Conservation (phyloP, 2,888 invertebrate species). For the Agrotis ipsilon region DNA sequence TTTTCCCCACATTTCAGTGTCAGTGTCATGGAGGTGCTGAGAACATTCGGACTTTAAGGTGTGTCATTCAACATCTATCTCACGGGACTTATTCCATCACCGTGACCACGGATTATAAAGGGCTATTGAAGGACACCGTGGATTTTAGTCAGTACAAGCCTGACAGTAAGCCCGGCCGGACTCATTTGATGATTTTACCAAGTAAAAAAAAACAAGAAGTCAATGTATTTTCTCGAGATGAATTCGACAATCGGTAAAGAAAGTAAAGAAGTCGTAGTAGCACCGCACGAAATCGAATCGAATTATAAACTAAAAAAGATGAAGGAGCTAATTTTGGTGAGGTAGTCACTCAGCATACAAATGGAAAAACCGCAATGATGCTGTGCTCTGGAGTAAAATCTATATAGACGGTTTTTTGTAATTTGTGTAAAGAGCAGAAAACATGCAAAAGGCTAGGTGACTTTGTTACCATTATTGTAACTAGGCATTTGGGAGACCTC, state of each 20-base stretch:
- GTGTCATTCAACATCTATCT: too few relatives aligned
- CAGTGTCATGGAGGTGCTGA: constrained; percentile 22
- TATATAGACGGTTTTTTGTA: background rate
- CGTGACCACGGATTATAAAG: too few relatives aligned
- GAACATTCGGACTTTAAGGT: constrained; percentile 15
- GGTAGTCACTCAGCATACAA: background rate
- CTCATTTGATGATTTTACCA: too few relatives aligned
- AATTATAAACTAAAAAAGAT: background rate
- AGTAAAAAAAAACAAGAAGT: too few relatives aligned
- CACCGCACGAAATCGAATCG: background rate
- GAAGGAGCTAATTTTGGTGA: background rate
- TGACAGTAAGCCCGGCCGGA: too few relatives aligned
- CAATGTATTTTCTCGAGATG: too few relatives aligned
- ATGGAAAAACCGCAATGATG: background rate
- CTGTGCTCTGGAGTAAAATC: background rate
- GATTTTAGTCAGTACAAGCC: too few relatives aligned
- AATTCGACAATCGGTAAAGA: background rate
- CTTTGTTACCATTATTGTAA: background rate
- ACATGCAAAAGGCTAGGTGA: too few relatives aligned
- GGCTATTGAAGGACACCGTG: too few relatives aligned
- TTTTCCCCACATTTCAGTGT: constrained; percentile 36
- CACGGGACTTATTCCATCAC: too few relatives aligned
- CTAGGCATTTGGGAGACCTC: background rate
- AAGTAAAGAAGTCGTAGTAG: background rate
- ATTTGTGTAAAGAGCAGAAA: background rate